Base-by-base conservation (phyloP, 2,888 invertebrate species). In the Eubasilissa splendida region DNA sequence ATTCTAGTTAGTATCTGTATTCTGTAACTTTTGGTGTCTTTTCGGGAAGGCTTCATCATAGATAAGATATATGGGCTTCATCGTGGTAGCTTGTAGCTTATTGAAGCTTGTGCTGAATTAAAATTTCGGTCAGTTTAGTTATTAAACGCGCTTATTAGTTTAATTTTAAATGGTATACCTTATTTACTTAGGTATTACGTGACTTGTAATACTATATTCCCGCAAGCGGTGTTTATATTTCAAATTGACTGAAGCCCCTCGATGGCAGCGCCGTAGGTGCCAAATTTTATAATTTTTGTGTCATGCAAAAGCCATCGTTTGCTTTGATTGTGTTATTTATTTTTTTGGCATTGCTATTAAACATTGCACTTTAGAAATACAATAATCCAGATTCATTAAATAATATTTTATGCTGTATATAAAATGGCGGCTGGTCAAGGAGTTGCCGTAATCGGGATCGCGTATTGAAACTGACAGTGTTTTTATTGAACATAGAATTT, bases 261-360 rank as follows among this genome's bases (percentile, higher is more conserved):
- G 68, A 68, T 68, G 68, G 50, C 68, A 68, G 68, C 68, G 68
- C 68, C 68, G 68, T 68, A 50, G 68, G 68, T 68, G 68, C 68
- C 50, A 68, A 68, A 42, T 42, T 68, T 31, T 66, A 50, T 68
- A 42, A 68, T 68, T 68, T 42, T 68, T 5, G 50, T 50, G 68
- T 14, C 50, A 14, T 68, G 14, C 63, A 33, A 63, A 63, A 68
- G 12, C 68, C 52, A 68, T 50, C 68, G 68, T 50, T 68, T 68
- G 68, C 42, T 68, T 50, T 12, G 68, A 68, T 66, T 68, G 68
- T 68, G 50, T 68, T 68, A 68, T 68, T 68, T 68, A 68, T 50
- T 14, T 68, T 68, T 68, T 68, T 68, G 52, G 50, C 50, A 12
- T 50, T n/a, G 50, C 68, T 68, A 12, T 50, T 42, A 68, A 42